Evolutionary conservation across 2,113 vertebrate genomes (phyloP), one percentile per base, ranked within the genome.

Genomic region (Apaloderma vittatum): DNA sequence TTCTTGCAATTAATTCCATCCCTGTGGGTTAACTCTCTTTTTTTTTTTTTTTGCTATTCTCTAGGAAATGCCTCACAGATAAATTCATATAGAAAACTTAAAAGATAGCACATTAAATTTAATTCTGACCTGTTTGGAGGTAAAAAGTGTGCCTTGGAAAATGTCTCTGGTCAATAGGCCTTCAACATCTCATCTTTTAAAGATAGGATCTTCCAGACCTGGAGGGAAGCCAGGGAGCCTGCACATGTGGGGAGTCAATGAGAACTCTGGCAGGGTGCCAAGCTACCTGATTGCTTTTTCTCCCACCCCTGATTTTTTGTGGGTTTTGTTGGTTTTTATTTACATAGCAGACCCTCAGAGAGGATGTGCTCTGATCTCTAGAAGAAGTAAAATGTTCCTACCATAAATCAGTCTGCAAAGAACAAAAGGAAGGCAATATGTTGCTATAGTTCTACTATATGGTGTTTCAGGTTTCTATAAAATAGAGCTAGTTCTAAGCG

Each of bases 181-280:
- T 88, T 77, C 90, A 68, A n/a, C 52, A 77, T 74, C 14, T 94
- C 77, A 80, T 93, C 59, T 94, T 88, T 95, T 88, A 93, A 80
- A 88, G 85, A 86, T 24, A 93, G 37, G 43, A 55, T 86, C 68
- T 93, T 83, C 43, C 49, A 88, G 32, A 9, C 18, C 72, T 90
- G 88, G 88, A 88, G 21, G 48, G 55, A 70, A 83, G 71, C 78
- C 95, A 96, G 43, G 55, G 48, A 80, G 34, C 21, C 24, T 0
- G 1, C 43, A 49, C n/a, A 63, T 29, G 22, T 54, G 12, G 22
- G 46, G 13, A 76, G 54, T 14, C 55, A 84, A 43, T 2, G 29
- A 83, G 46, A 86, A 45, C 9, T 61, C 26, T 90, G 86, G 75
- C 72, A 66, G 12, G 8, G 8, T 67, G 72, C 78, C 78, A 93